Evolutionary conservation across 2,888 invertebrate genomes (phyloP).

Genomic region (Hirtodrosophila trivittata): DNA sequence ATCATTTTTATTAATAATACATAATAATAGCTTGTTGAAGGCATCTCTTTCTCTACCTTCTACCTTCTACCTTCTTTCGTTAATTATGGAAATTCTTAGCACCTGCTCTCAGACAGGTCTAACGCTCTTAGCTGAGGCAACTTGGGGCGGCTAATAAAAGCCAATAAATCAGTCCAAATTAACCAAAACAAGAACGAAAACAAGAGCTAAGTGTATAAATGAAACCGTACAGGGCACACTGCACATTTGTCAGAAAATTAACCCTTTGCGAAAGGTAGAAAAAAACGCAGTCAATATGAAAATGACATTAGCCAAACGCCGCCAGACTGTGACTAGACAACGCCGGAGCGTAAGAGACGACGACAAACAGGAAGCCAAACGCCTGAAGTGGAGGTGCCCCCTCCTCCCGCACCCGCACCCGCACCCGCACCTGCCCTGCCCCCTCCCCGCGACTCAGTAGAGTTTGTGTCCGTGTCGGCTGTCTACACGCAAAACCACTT

Average conservation of each 20-base stretch:
- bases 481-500: conserved; percentile 71
- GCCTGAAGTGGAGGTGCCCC: conserved; percentile 1
- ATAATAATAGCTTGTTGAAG: not conserved
- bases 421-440: too few relatives aligned
- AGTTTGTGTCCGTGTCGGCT: conserved; percentile 32
- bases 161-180: conserved; percentile 66
- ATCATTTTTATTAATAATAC: not conserved
- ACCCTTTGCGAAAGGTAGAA: conserved; percentile 49
- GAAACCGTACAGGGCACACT: conserved; percentile 48
- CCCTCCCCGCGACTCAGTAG: too few relatives aligned
- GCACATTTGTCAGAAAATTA: conserved; percentile 60
- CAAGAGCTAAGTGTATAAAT: conserved; percentile 32
- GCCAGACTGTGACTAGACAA: conserved; percentile 70
- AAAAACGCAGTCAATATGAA: conserved; percentile 58
- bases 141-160: conserved; percentile 61
- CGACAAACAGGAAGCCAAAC: conserved; percentile 16
- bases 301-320: conserved; percentile 72
- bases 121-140: conserved; percentile 1
- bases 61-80: too few relatives aligned
- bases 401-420: too few relatives aligned
- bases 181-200: conserved; percentile 25
- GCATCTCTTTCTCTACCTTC: not conserved
- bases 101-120: conserved; percentile 20
- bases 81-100: not conserved
- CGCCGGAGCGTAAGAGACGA: not conserved